Conservation (phyloP, 2,113 vertebrate genomes). For the Mustela nigripes region DNA sequence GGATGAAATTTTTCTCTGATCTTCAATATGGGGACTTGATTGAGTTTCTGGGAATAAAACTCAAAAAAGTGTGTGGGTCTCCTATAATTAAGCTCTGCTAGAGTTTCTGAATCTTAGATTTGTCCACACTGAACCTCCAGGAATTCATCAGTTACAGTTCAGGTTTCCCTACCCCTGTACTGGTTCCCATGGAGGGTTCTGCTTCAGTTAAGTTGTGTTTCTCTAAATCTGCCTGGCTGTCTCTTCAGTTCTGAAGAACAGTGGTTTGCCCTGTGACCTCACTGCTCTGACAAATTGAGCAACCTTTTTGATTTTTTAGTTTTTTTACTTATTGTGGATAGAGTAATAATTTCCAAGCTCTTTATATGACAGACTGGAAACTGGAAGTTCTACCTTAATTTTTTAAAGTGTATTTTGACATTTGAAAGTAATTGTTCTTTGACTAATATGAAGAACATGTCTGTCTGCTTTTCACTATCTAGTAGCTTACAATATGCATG, state of each 20-base stretch:
- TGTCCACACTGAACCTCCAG: neutral
- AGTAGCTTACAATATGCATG: neutral
- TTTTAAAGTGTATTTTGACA: neutral
- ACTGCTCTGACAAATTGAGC: neutral
- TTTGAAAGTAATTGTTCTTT: neutral
- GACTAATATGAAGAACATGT: neutral
- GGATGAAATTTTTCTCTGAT: neutral
- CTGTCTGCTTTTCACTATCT: neutral
- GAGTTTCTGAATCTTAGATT: neutral
- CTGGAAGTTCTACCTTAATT: neutral
- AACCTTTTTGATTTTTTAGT: neutral
- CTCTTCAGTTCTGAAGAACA: neutral
- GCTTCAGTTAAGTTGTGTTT: neutral
- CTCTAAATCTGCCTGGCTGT: neutral
- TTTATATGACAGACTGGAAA: neutral
- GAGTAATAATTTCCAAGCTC: neutral
- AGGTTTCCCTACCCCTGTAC: neutral
- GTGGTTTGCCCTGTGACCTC: neutral
- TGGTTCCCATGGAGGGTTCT: neutral
- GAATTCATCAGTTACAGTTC: neutral
- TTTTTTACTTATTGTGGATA: neutral
- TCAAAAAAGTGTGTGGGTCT: neutral
- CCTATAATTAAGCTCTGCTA: neutral
- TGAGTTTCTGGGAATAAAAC: neutral
- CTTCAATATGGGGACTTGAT: neutral